These are phyloP conservation scores for Bombus confusus DNA, from an alignment of 1,140 invertebrate genomes.

Conservation along the genomic window DNA sequence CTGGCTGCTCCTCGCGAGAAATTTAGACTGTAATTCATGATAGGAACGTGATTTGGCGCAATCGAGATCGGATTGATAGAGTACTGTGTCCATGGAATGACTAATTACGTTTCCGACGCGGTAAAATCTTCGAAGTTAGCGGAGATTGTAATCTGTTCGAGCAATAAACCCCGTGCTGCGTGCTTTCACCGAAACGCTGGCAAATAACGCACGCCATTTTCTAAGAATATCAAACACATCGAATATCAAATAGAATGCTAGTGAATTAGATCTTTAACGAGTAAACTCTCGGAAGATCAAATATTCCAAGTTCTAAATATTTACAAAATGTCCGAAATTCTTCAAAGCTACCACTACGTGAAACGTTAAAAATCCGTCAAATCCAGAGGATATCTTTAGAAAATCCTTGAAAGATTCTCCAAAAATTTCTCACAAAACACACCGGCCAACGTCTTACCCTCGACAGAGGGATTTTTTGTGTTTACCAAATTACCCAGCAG, in stretches of 20 bases:
- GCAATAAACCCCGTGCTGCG: no score
- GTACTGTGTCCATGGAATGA: background rate
- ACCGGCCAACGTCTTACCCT: background rate
- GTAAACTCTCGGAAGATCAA: no score
- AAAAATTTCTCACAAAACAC: background rate
- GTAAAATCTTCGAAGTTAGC: background rate
- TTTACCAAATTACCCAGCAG: conserved; percentile 11
- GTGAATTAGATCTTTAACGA: no score
- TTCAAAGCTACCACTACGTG: no score
- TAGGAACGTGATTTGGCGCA: no score
- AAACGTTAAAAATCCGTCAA: background rate
- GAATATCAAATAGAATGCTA: no score
- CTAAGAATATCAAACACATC: background rate
- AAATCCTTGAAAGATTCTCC: background rate
- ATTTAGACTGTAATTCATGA: background rate
- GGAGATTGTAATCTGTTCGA: background rate
- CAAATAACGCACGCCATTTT: background rate
- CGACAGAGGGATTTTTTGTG: background rate
- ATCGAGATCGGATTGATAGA: background rate
- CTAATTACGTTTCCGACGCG: background rate
- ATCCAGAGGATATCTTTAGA: background rate
- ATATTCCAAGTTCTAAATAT: no score
- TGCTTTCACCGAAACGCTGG: background rate
- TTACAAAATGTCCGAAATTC: no score
- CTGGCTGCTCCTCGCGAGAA: background rate